Evolutionary conservation across 2,113 vertebrate genomes (phyloP), one percentile per base, ranked within the genome.

Genomic region (Paralichthys olivaceus): DNA sequence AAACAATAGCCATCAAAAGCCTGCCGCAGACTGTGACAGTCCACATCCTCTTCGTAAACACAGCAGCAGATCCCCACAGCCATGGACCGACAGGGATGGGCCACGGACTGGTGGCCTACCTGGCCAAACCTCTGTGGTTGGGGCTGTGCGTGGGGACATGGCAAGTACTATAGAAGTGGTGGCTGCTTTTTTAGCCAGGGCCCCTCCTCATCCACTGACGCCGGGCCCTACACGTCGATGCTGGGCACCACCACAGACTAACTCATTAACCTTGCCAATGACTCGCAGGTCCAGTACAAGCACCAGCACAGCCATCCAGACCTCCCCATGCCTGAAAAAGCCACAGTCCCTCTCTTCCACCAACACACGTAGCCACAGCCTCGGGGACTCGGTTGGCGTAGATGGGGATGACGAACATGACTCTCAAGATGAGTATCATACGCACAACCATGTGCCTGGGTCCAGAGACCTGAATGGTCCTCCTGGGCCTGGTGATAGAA

Each of bases 271-370:
- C 7, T 93, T 95, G 88, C 95, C 95, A 69, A 90, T 94, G 83
- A 92, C 94, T 63, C 85, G 91, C 49, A 94, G 66, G 84, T 57
- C 77, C 47, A 93, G 89, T 77, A 89, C 87, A 60, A 94, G 93
- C 90, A 93, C 91, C 90, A 96, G 94, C 93, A 95, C 94, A 29
- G 96, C 95, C 89, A 96, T 95, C 83, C 96, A 96, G 83, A 96
- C 96, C 57, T 96, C 95, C 6, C 96, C 96, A 72, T 93, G 93
- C 87, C 90, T 96, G n/a, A 94, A 93, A 75, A 95, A 95, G 80
- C 91, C 92, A 69, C 91, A 87, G 63, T 58, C 87, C 2, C 77
- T 91, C 23, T 59, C 90, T 6, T 83, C 89, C 65, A 81, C 56
- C 4, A 93, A 91, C n/a, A 75, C 80, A 62, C 89, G 84, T 64